Evolutionary conservation across 2,888 invertebrate genomes (phyloP), one percentile per base, ranked within the genome.

Genomic region (Spilosoma lubricipeda): DNA sequence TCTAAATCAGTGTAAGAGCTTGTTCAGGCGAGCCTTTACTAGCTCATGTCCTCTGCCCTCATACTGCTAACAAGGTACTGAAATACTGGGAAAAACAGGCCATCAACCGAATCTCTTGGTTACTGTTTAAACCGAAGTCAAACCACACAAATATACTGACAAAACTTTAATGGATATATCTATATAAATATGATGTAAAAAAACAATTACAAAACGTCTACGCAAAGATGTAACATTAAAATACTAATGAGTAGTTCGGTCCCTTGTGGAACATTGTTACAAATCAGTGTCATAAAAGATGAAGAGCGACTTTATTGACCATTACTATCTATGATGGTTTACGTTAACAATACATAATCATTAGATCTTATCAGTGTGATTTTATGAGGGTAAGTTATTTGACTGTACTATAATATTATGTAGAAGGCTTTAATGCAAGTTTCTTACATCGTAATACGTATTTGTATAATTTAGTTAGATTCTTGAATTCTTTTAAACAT

Each of bases 171-270:
- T 45, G 67, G 27, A 23, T 63, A 45, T n/a, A n/a, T n/a, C n/a
- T n/a, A n/a, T n/a, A n/a, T n/a, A n/a, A n/a, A 27, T 13, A 63
- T 48, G 39, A 36, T 72, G 67, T 72, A 68, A 59, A 63, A n/a
- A 48, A 48, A 68, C 48, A 68, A 68, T 52, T n/a, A 23, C 2
- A 18, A 63, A 67, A n/a, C 36, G 27, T 30, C 9, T 56, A 39
- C 33, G 4, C 4, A 27, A 45, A 27, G 20, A 71, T 45, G 36
- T 67, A 68, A 48, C 52, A 68, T 64, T 72, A 48, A 45, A 64
- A 36, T 63, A 68, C 42, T 72, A 72, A 72, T 72, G 67, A 68
- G 36, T 39, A 68, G 68, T 36, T 64, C n/a, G 63, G 48, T 68
- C 63, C 36, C 67, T 67, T 63, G 67, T 30, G 66, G 66, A 45